phyloP scores from a whole-genome alignment of 53 echinoderm and acorn worm species.

The Astropecten irregularis region DNA sequence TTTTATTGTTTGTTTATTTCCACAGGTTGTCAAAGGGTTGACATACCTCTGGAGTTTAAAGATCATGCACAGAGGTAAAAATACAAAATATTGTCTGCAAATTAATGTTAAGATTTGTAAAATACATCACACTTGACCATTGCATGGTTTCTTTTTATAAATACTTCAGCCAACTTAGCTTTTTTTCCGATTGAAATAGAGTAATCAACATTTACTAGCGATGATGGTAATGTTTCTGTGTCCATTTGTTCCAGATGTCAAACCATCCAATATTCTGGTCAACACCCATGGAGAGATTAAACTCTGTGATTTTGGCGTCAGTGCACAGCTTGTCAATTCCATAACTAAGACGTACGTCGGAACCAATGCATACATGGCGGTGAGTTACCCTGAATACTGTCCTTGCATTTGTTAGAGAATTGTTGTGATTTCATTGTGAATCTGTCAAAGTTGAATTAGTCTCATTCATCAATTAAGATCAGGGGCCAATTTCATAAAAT shows the following conservation, averaged over 20 bases:
- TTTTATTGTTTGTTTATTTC: too few species aligned
- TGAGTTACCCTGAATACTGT: slow-evolving; percentile 68
- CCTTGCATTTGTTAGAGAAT: too few species aligned
- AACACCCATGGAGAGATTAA: slow-evolving; percentile 96
- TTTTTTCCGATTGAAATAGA: too few species aligned
- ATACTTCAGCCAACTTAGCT: too few species aligned
- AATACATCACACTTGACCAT: too few species aligned
- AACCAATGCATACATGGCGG: slow-evolving; percentile 99
- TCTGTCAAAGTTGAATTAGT: neutral
- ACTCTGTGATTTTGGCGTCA: slow-evolving; percentile 98
- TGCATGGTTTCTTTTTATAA: too few species aligned
- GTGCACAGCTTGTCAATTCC: slow-evolving; percentile 93
- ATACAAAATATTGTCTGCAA: too few species aligned
- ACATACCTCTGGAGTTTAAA: slow-evolving; percentile 95
- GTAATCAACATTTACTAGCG: too few species aligned
- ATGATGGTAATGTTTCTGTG: too few species aligned
- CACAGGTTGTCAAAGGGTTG: slow-evolving; percentile 92
- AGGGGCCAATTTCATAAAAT: too few species aligned
- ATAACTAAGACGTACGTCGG: slow-evolving; percentile 95
- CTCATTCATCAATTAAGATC: too few species aligned
- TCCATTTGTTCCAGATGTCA: slow-evolving; percentile 97
- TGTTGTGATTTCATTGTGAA: neutral
- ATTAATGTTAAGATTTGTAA: too few species aligned
- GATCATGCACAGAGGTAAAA: slow-evolving; percentile 95
- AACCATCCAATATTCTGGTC: slow-evolving; percentile 96